Evolutionary conservation across 2,113 vertebrate species (phyloP).

Genomic region (Axis porcinus): DNA sequence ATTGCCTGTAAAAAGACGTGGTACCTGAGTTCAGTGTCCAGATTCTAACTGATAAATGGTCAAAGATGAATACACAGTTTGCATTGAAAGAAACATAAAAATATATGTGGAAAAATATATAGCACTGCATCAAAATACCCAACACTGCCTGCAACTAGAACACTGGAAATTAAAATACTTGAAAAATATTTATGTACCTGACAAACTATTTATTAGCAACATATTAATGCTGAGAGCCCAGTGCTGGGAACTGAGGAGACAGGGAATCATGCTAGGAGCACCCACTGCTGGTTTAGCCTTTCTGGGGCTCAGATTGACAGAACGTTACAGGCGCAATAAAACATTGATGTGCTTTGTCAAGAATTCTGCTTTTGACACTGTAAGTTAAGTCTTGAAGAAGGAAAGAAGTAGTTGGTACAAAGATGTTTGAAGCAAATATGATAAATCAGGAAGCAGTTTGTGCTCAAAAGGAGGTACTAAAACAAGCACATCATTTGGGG

Average conservation of each 20-base stretch:
- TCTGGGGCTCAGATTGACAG: background rate
- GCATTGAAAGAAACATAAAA: background rate
- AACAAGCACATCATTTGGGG: background rate
- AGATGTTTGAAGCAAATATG: constrained; percentile 12
- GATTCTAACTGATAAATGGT: background rate
- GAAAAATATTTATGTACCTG: background rate
- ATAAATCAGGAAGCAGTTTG: background rate
- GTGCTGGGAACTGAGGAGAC: background rate
- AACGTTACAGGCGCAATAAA: background rate
- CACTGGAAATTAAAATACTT: constrained; percentile 1
- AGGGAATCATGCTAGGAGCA: background rate
- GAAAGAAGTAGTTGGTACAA: background rate
- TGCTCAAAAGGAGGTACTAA: background rate
- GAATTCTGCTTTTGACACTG: constrained; percentile 18
- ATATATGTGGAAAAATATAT: background rate
- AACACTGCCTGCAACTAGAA: background rate
- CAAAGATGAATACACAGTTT: constrained; percentile 8
- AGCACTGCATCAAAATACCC: background rate
- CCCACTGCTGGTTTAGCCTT: background rate
- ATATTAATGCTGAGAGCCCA: background rate
- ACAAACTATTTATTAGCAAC: background rate
- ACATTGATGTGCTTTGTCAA: background rate
- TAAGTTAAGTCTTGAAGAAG: background rate
- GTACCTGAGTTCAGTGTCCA: background rate
- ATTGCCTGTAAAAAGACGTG: constrained; percentile 16